Evolutionary conservation across 2,888 invertebrate species (phyloP).

Genomic region (Opisthograptis luteolata): DNA sequence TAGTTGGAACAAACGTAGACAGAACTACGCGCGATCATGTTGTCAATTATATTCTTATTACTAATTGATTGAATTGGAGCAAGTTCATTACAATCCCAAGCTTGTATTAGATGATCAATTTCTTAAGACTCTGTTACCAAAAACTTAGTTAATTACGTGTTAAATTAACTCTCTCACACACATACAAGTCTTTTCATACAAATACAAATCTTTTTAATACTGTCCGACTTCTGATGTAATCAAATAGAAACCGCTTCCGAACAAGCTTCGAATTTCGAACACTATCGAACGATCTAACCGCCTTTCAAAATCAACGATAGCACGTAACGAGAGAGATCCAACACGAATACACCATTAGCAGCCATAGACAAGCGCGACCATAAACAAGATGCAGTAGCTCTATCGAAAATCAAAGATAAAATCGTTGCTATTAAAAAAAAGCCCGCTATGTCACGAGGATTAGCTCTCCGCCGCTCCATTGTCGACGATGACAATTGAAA

Average conservation of each 20-base stretch:
- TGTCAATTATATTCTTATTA: too few species aligned
- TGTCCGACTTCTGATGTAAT: too few species aligned
- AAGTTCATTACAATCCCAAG: too few species aligned
- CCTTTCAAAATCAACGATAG: constrained; percentile 63
- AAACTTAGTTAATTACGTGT: not conserved
- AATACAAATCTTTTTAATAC: too few species aligned
- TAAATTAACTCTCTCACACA: too few species aligned
- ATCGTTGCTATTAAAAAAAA: constrained; percentile 54
- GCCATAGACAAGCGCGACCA: constrained; percentile 45
- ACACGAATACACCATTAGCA: constrained; percentile 78
- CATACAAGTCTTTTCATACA: too few species aligned
- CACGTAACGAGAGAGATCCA: constrained; percentile 70
- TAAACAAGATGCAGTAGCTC: constrained; percentile 70
- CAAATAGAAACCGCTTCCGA: constrained; percentile 37
- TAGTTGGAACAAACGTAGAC: too few species aligned
- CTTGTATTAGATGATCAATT: too few species aligned
- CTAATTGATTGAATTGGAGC: too few species aligned
- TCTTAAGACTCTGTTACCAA: too few species aligned
- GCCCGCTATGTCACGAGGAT: constrained; percentile 76
- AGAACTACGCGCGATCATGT: too few species aligned
- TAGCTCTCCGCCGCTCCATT: constrained; percentile 73
- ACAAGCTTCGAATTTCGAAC: constrained; percentile 48
- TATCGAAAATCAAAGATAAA: constrained; percentile 77
- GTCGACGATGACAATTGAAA: constrained; percentile 76
- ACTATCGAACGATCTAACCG: constrained; percentile 49